phyloP scores from a whole-genome alignment of 2,113 vertebrate species.

The Rhombomys opimus region DNA sequence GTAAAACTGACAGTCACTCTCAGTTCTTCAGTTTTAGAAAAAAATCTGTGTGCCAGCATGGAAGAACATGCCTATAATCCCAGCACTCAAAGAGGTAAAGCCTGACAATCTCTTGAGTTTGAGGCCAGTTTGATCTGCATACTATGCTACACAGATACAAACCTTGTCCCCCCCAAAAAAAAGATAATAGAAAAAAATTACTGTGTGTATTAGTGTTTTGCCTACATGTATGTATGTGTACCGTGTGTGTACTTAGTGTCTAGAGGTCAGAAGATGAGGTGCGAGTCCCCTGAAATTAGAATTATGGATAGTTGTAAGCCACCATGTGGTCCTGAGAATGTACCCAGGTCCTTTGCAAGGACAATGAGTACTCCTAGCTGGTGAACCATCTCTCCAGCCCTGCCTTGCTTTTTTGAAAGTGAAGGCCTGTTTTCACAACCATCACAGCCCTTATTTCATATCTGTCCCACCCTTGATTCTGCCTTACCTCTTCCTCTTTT shows the following conservation, averaged over 20 bases:
- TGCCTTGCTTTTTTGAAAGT: slow-evolving; percentile 11
- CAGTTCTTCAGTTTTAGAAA: background rate
- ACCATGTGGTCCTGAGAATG: background rate
- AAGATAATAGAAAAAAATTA: background rate
- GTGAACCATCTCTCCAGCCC: background rate
- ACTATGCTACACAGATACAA: background rate
- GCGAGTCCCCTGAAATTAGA: background rate
- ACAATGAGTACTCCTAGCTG: background rate
- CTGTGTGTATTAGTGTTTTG: background rate
- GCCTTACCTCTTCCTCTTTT: background rate
- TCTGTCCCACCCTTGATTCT: background rate
- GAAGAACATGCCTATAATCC: background rate
- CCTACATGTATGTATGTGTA: background rate
- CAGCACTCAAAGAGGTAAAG: background rate
- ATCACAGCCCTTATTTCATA: slow-evolving; percentile 9
- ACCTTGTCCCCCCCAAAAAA: background rate
- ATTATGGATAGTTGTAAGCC: background rate
- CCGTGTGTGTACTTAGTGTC: background rate
- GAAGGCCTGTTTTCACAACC: slow-evolving; percentile 34
- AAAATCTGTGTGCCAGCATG: background rate
- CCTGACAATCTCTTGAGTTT: background rate
- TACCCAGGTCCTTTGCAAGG: background rate
- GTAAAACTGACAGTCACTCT: slow-evolving; percentile 18
- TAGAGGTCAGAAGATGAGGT: background rate
- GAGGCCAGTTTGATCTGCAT: background rate